Evolutionary conservation across 2,888 invertebrate genomes (phyloP).

Genomic region (Drosophila seclusa): DNA sequence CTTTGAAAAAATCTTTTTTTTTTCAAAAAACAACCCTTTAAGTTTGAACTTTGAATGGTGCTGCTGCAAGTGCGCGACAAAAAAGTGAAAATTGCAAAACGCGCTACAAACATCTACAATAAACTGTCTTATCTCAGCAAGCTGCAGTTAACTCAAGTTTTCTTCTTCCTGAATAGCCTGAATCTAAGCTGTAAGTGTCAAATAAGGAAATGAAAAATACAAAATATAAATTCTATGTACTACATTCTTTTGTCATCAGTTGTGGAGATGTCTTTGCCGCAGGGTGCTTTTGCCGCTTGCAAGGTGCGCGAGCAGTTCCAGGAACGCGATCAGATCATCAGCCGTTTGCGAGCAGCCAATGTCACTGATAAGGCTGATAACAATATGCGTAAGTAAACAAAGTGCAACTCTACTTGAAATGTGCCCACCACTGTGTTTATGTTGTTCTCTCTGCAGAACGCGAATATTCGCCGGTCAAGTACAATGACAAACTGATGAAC

Average conservation of each 20-base stretch:
- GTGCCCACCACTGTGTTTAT: conserved; percentile 10
- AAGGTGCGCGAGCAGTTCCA: conserved; percentile 87
- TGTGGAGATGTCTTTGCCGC: conserved; percentile 90
- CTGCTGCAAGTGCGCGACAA: conserved; percentile 54
- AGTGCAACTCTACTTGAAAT: not conserved
- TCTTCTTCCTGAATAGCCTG: conserved; percentile 35
- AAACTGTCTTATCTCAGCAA: conserved; percentile 41
- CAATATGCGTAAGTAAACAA: conserved; percentile 78
- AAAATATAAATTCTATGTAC: not conserved
- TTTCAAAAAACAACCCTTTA: conserved; percentile 9
- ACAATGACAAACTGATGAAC: conserved; percentile 95
- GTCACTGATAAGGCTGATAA: conserved; percentile 78
- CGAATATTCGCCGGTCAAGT: conserved; percentile 90
- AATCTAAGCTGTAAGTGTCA: conserved; percentile 50
- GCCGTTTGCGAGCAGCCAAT: conserved; percentile 81
- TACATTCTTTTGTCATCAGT: conserved; percentile 27
- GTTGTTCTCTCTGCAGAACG: conserved; percentile 85
- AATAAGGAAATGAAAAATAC: not conserved
- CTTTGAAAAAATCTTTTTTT: not conserved
- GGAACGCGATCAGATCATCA: conserved; percentile 86
- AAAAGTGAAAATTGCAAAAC: conserved; percentile 54
- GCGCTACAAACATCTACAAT: conserved; percentile 42
- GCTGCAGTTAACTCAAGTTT: conserved; percentile 33
- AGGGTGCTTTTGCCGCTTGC: conserved; percentile 90
- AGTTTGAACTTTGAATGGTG: conserved; percentile 63